Evolutionary conservation across 2,113 vertebrate genomes (phyloP).

Genomic region (Butorides virescens): DNA sequence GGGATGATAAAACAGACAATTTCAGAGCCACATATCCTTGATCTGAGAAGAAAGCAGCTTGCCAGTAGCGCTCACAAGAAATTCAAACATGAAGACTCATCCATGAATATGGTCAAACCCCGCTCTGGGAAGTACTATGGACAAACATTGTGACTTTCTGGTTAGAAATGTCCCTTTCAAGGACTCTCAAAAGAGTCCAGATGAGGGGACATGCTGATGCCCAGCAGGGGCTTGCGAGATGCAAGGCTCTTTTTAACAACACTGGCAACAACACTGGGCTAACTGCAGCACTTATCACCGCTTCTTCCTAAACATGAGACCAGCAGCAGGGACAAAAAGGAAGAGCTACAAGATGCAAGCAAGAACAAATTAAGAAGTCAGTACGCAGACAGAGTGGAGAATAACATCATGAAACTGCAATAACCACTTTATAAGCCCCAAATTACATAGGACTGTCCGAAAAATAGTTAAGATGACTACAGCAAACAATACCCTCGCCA

Average conservation of each 20-base stretch:
- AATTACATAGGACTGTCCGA: not conserved
- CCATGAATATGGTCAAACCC: not conserved
- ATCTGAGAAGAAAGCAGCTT: not conserved
- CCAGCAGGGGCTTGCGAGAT: not conserved
- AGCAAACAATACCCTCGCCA: not conserved
- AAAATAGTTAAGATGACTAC: not conserved
- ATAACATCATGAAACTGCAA: not conserved
- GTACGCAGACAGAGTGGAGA: not conserved
- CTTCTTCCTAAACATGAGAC: not conserved
- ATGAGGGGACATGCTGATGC: not conserved
- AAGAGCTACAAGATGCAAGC: not conserved
- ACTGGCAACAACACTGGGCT: not conserved
- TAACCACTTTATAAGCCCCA: not conserved
- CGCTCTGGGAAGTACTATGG: not conserved
- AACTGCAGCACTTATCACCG: not conserved
- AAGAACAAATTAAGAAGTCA: not conserved
- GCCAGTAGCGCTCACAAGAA: not conserved
- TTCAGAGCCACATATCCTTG: not conserved
- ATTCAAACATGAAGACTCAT: not conserved
- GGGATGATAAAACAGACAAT: not conserved
- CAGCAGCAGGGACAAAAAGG: not conserved
- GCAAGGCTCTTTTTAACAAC: not conserved
- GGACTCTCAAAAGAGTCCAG: not conserved
- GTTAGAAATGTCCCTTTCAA: not conserved
- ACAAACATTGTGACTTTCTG: not conserved